These are phyloP conservation scores for Aplocera efformata DNA, from an alignment of 2,888 invertebrate species.

Conservation along the genomic window DNA sequence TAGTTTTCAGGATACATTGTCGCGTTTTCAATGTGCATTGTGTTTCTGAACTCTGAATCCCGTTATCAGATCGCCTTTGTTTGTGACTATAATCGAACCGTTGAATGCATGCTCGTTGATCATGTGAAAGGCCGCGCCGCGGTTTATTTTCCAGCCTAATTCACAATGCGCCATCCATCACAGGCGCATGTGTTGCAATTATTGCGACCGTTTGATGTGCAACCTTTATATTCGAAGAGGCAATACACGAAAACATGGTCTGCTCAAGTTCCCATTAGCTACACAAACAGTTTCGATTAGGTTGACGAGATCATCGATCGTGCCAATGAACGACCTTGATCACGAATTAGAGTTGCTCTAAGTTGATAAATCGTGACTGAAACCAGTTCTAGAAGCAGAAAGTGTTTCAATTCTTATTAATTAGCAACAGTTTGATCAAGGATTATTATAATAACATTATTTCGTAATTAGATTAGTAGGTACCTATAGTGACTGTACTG, in stretches of 20 bases:
- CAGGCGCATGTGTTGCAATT: slow-evolving; percentile 45
- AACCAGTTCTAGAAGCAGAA: slow-evolving; percentile 18
- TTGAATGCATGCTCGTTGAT: slow-evolving; percentile 42
- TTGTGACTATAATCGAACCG: slow-evolving; percentile 35
- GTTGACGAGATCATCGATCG: slow-evolving; percentile 14
- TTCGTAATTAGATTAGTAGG: background rate
- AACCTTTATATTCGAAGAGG: slow-evolving; percentile 25
- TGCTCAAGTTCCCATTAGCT: background rate
- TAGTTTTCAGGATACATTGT: slow-evolving; percentile 42
- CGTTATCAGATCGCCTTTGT: slow-evolving; percentile 53
- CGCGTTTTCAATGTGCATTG: slow-evolving; percentile 47
- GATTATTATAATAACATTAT: slow-evolving; percentile 1
- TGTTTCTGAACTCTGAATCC: slow-evolving; percentile 30
- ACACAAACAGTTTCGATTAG: slow-evolving; percentile 4
- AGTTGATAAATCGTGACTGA: slow-evolving; percentile 19
- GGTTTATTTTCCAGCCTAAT: slow-evolving; percentile 66
- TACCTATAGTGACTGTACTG: background rate
- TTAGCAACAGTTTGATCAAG: slow-evolving; percentile 13
- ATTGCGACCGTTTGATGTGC: slow-evolving; percentile 49
- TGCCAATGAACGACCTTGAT: slow-evolving; percentile 28
- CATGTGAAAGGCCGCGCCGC: slow-evolving; percentile 61
- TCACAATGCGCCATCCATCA: slow-evolving; percentile 49
- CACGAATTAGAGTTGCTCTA: slow-evolving; percentile 15
- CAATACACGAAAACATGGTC: slow-evolving; percentile 3
- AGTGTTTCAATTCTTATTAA: slow-evolving; percentile 15